phyloP scores from a whole-genome alignment of 2,888 invertebrate genomes.

The Thysanoteuthis rhombus region DNA sequence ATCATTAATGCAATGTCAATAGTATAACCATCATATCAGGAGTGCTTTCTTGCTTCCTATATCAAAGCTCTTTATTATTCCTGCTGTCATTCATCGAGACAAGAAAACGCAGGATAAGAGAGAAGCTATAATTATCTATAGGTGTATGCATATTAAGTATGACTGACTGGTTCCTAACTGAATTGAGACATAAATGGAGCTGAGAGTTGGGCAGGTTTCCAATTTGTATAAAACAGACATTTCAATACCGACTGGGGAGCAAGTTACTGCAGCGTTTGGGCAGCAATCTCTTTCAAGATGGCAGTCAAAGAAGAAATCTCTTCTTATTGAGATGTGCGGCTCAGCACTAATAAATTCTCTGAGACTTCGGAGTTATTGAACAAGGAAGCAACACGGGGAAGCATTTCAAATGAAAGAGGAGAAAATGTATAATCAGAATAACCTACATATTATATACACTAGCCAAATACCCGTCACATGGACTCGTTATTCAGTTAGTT shows the following conservation, averaged over 20 bases:
- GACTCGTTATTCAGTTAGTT: no score
- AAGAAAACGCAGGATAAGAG: slow-evolving; percentile 12
- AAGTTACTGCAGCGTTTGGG: neutral
- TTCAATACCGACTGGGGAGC: neutral
- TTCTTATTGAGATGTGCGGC: neutral
- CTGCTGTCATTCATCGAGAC: neutral
- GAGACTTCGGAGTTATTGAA: neutral
- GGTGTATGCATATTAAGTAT: neutral
- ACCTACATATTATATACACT: neutral
- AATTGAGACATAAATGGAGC: slow-evolving; percentile 12
- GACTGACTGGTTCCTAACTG: slow-evolving; percentile 12
- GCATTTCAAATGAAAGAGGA: neutral
- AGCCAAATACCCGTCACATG: no score
- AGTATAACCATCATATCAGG: neutral
- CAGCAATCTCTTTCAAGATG: neutral
- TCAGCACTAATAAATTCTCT: neutral
- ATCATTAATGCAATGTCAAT: neutral
- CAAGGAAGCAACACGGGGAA: neutral
- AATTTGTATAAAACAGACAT: slow-evolving; percentile 12
- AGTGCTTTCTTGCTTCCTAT: slow-evolving; percentile 12
- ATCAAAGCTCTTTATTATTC: neutral
- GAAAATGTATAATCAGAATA: neutral
- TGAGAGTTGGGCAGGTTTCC: slow-evolving; percentile 12
- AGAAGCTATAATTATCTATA: slow-evolving; percentile 12
- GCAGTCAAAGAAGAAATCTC: slow-evolving; percentile 1